Evolutionary conservation across 2,113 vertebrate species (phyloP).

Genomic region (Notothenia coriiceps): DNA sequence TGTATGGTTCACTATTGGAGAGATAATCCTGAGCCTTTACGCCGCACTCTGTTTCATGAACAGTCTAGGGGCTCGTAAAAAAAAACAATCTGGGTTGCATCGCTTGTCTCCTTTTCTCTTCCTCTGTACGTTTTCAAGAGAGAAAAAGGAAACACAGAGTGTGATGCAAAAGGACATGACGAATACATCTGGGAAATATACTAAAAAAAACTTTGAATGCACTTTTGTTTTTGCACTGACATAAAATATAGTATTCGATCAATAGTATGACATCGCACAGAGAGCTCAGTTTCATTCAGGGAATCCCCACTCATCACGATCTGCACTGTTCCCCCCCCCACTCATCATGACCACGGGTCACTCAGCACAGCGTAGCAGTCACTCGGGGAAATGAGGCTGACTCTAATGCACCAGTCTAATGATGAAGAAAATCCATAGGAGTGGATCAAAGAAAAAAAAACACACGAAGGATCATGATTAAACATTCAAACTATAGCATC

Average conservation of each 20-base stretch:
- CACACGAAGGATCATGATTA: background rate
- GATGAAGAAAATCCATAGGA: conserved; percentile 46
- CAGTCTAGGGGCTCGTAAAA: conserved; percentile 34
- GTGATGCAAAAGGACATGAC: background rate
- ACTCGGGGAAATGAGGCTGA: conserved; percentile 43
- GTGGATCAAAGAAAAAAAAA: conserved; percentile 9
- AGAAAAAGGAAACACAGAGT: background rate
- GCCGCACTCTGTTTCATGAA: conserved; percentile 28
- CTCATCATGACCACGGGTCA: conserved; percentile 21
- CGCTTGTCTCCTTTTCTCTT: background rate
- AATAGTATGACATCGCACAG: conserved; percentile 50
- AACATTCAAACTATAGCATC: conserved; percentile 3
- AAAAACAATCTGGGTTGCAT: conserved; percentile 17
- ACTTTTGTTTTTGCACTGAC: background rate
- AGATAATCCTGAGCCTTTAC: background rate
- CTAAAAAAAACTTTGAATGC: background rate
- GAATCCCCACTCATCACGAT: conserved; percentile 55
- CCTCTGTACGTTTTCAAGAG: background rate
- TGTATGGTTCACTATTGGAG: background rate
- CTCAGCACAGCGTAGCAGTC: conserved; percentile 31
- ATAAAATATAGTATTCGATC: conserved; percentile 15
- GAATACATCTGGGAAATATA: background rate
- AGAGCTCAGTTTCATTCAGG: conserved; percentile 60
- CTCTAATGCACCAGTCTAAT: conserved; percentile 57
- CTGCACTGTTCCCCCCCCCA: background rate